phyloP scores from a whole-genome alignment of 2,797 vertebrate species.

The Luscinia luscinia region DNA sequence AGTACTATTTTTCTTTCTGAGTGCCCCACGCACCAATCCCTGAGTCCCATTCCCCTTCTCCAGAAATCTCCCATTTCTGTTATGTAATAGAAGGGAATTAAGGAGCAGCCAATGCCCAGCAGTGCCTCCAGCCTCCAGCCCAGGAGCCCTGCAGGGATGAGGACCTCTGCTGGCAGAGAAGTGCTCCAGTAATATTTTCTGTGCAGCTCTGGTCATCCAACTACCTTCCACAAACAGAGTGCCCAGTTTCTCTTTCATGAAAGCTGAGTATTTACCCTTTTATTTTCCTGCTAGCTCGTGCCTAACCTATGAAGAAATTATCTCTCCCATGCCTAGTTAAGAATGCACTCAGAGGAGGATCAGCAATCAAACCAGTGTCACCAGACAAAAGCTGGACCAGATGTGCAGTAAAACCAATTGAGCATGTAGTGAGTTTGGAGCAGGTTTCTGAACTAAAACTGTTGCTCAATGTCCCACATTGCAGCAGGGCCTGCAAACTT shows the following conservation, averaged over 20 bases:
- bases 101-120: neutral
- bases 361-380: neutral
- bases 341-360: neutral
- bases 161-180: neutral
- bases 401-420: fast-evolving
- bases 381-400: neutral
- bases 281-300: neutral
- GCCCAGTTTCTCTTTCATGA: neutral
- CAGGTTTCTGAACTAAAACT: neutral
- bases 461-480: neutral
- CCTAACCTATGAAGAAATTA: neutral
- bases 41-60: too few species aligned
- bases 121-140: neutral
- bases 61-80: too few species aligned
- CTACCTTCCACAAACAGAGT: neutral
- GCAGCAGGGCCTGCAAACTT: neutral
- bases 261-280: neutral
- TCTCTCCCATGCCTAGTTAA: neutral
- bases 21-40: too few species aligned
- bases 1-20: too few species aligned
- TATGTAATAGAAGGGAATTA: too few species aligned
- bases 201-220: neutral
- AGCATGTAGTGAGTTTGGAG: neutral
- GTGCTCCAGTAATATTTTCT: neutral
- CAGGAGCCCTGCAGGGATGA: neutral